Evolutionary conservation across 2,113 vertebrate species (phyloP).

Genomic region (Eclectus roratus): DNA sequence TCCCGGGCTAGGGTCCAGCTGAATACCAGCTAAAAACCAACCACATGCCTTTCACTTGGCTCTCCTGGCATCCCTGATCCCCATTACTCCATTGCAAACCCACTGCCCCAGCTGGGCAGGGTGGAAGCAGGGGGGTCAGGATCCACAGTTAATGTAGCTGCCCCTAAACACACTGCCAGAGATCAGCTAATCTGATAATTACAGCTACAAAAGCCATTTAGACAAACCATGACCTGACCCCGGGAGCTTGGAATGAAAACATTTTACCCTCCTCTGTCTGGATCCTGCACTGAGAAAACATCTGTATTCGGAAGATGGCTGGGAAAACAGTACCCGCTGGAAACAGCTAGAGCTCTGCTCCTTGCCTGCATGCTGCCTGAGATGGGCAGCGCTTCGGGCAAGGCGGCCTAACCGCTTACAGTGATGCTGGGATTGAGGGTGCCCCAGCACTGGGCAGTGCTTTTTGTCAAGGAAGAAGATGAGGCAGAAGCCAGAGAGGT

Average conservation of each 20-base stretch:
- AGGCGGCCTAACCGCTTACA: background rate
- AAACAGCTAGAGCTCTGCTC: background rate
- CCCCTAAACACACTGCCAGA: constrained; percentile 48
- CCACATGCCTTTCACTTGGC: background rate
- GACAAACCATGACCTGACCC: constrained; percentile 75
- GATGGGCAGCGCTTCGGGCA: background rate
- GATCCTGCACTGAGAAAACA: constrained; percentile 49
- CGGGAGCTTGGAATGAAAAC: constrained; percentile 71
- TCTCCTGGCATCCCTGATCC: background rate
- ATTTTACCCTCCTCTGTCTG: constrained; percentile 67
- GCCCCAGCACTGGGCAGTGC: background rate
- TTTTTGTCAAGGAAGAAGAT: background rate
- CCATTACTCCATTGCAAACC: background rate
- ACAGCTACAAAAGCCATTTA: constrained; percentile 74
- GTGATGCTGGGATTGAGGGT: fast-evolving
- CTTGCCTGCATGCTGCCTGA: background rate
- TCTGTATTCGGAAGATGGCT: constrained; percentile 33
- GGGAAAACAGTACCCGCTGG: constrained; percentile 1
- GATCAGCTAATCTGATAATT: constrained; percentile 75
- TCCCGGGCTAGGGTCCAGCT: background rate
- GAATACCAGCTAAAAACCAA: background rate
- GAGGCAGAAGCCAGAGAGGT: background rate
- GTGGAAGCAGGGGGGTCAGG: background rate
- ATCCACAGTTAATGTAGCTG: constrained; percentile 41
- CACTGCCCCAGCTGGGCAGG: background rate